These are phyloP conservation scores for Neodiprion virginianus DNA, from an alignment of 1,140 invertebrate genomes.

Conservation along the genomic window DNA sequence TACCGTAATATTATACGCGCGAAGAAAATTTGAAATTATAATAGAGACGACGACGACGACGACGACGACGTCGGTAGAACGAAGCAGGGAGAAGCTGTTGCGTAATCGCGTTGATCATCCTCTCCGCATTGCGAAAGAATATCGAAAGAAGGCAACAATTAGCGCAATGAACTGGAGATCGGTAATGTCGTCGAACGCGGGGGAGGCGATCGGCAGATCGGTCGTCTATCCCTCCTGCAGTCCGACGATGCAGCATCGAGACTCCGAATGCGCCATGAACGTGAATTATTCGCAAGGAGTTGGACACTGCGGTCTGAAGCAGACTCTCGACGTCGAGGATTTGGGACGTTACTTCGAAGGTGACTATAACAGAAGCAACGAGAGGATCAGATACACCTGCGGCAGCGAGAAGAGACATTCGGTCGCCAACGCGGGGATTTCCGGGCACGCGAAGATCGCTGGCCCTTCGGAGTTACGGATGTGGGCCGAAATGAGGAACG, in stretches of 20 bases:
- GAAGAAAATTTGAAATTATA: too few species aligned
- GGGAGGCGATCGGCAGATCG: too few species aligned
- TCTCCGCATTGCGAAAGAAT: too few species aligned
- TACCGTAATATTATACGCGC: too few species aligned
- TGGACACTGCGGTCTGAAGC: neutral
- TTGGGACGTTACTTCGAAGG: slow-evolving; percentile 36
- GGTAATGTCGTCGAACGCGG: too few species aligned
- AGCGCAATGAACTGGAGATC: too few species aligned
- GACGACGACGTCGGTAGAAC: too few species aligned
- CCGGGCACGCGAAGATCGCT: neutral
- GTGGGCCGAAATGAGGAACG: neutral
- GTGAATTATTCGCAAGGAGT: neutral
- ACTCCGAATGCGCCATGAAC: neutral
- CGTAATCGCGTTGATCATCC: too few species aligned
- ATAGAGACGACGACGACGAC: too few species aligned
- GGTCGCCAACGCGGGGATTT: neutral
- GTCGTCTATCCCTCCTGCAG: too few species aligned
- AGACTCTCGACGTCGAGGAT: slow-evolving; percentile 49
- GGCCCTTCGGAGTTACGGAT: neutral
- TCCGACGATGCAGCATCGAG: neutral
- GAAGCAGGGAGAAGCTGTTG: too few species aligned
- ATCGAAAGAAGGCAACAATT: too few species aligned
- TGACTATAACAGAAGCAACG: slow-evolving; percentile 12
- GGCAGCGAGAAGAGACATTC: slow-evolving; percentile 1
- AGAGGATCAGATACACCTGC: slow-evolving; percentile 12